Conservation (phyloP, 2,113 vertebrate genomes). For the Lontra canadensis region DNA sequence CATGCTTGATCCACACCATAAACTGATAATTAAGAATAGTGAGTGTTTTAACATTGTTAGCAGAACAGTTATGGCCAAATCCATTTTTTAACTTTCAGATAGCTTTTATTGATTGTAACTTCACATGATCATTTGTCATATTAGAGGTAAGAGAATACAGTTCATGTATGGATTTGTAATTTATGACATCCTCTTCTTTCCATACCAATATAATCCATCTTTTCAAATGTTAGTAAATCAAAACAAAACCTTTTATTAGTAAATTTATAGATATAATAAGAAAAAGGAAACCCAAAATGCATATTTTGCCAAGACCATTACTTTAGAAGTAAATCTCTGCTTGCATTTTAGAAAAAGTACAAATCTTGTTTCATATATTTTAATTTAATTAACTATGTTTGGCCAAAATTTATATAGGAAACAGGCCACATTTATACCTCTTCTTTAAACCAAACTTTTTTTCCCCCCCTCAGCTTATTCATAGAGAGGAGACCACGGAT, state of each 20-base stretch:
- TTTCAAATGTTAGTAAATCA: constrained; percentile 46
- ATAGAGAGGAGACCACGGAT: not conserved
- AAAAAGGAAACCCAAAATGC: not conserved
- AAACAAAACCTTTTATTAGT: constrained; percentile 56
- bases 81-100: not conserved
- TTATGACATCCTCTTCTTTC: constrained; percentile 31
- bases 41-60: not conserved
- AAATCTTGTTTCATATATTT: constrained; percentile 9
- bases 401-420: not conserved
- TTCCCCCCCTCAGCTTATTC: not conserved
- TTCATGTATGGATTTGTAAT: constrained; percentile 39
- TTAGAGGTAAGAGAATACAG: not conserved
- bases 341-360: not conserved
- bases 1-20: not conserved
- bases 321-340: constrained; percentile 47
- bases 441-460: not conserved
- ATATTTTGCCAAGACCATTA: constrained; percentile 27
- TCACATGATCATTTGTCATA: constrained; percentile 44
- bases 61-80: not conserved
- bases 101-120: constrained; percentile 45
- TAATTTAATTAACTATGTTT: not conserved
- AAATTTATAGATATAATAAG: constrained; percentile 49
- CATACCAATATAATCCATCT: constrained; percentile 30
- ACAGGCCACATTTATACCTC: not conserved
- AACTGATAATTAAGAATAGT: constrained; percentile 26